These are phyloP conservation scores for Hydrochoerus hydrochaeris DNA, from an alignment of 2,113 vertebrate species.

Conservation along the genomic window DNA sequence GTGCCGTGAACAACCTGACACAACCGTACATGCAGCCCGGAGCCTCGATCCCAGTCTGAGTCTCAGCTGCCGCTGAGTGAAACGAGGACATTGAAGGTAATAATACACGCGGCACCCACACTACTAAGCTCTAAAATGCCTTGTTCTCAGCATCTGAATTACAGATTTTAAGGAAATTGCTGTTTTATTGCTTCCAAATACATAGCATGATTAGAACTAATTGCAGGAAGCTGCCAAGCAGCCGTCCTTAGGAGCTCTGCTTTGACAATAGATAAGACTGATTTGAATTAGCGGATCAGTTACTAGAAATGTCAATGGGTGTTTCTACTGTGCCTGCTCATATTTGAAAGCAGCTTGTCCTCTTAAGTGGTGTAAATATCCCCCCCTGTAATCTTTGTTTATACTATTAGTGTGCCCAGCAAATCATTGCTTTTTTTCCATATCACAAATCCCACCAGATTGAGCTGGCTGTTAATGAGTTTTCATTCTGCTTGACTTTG, in stretches of 20 bases:
- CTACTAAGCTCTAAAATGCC: conserved; percentile 67
- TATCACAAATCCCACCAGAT: conserved; percentile 63
- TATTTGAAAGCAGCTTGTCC: conserved; percentile 74
- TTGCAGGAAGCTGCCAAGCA: conserved; percentile 73
- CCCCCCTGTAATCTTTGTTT: conserved; percentile 69
- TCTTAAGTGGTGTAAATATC: conserved; percentile 67
- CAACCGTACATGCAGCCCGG: neutral
- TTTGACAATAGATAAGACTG: conserved; percentile 78
- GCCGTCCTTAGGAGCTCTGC: conserved; percentile 69
- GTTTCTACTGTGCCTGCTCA: conserved; percentile 61
- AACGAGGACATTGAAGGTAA: conserved; percentile 5
- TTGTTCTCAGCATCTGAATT: conserved; percentile 76
- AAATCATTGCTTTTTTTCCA: conserved; percentile 56
- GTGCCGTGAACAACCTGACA: neutral
- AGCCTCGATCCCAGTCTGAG: neutral
- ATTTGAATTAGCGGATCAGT: conserved; percentile 76
- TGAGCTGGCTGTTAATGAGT: conserved; percentile 54
- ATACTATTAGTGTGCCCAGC: conserved; percentile 63
- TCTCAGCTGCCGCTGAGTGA: conserved; percentile 9
- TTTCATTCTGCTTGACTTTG: conserved; percentile 60
- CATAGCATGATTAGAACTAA: conserved; percentile 76
- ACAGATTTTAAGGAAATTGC: conserved; percentile 79
- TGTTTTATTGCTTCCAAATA: conserved; percentile 79
- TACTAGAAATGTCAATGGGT: conserved; percentile 76
- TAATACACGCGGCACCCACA: conserved; percentile 64